Evolutionary conservation across 2,113 vertebrate species (phyloP), one percentile per base, ranked within the genome.

Genomic region (Eidolon helvum): DNA sequence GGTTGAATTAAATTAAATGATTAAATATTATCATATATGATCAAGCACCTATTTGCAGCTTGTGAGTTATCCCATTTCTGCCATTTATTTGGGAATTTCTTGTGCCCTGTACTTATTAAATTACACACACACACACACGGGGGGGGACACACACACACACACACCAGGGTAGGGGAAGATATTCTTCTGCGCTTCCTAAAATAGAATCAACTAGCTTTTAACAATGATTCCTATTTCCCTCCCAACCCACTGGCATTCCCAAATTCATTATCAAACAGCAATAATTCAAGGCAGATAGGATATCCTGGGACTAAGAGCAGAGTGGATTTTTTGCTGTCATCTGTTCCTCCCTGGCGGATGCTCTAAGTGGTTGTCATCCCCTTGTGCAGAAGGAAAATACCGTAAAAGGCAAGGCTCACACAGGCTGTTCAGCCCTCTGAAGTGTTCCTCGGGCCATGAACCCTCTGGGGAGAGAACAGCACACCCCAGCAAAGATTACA

Each of bases 341-440:
- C 98, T 98, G 95, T 98, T 98, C 96, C 96, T 94, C 78, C 45
- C 80, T 96, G 97, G 85, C 97, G 97, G 97, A 97, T 97, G 95
- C 95, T 98, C 94, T 96, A 97, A 98, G 97, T 83, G 94, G 94
- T 71, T 99, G 98, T 98, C 98, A 98, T 98, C 97, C 2, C 91
- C 97, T 96, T n/a, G 48, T 97, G 97, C 97, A 97, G 98, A 97
- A 98, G 97, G 97, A 98, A 99, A 99, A 98, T 79, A 97, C 99
- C 99, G 98, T 99, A 99, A 99, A 99, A 99, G 99, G 99, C 94
- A 98, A 99, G 98, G 98, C 85, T 98, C 92, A 91, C 96, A 97
- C 97, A 97, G 97, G 96, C 98, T 0, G 91, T 94, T 97, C 98
- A 98, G 97, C 96, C 84, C 97, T 48, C 98, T 98, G 97, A 98